phyloP scores from a whole-genome alignment of 2,113 vertebrate species.

The Pholis gunnellus region DNA sequence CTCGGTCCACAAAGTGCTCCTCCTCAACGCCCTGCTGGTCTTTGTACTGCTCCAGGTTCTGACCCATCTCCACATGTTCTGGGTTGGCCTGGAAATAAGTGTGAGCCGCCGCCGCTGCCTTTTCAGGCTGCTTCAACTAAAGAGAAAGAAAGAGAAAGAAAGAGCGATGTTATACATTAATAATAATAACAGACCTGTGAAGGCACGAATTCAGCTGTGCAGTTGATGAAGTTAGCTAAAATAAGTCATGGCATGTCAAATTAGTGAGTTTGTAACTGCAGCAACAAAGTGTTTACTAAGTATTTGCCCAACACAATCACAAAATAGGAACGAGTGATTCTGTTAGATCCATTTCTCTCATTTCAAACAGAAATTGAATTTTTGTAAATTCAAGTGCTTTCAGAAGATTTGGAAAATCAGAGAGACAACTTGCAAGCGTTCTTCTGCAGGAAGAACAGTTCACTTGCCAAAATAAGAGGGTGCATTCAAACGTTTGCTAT shows the following conservation, averaged over 20 bases:
- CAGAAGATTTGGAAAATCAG: neutral
- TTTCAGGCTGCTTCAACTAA: conserved; percentile 90
- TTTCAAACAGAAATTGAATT: neutral
- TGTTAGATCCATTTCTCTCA: neutral
- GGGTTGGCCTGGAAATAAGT: conserved; percentile 98
- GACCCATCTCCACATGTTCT: conserved; percentile 94
- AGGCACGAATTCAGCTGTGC: neutral
- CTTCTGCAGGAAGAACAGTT: neutral
- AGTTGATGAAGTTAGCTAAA: neutral
- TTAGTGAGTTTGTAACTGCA: neutral
- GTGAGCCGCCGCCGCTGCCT: conserved; percentile 94
- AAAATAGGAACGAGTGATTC: neutral
- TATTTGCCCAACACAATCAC: neutral
- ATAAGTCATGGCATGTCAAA: too few relatives aligned
- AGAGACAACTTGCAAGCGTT: neutral
- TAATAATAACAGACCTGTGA: neutral
- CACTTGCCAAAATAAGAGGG: neutral
- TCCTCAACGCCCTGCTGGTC: conserved; percentile 78
- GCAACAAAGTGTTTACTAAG: neutral
- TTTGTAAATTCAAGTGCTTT: neutral
- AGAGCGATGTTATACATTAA: neutral
- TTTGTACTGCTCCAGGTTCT: conserved; percentile 92
- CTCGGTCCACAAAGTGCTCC: conserved; percentile 86
- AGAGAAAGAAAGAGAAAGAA: conserved; percentile 1
- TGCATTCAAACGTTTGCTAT: neutral